Base-by-base conservation (phyloP, 2,113 vertebrate species). In the Lagenorhynchus albirostris region DNA sequence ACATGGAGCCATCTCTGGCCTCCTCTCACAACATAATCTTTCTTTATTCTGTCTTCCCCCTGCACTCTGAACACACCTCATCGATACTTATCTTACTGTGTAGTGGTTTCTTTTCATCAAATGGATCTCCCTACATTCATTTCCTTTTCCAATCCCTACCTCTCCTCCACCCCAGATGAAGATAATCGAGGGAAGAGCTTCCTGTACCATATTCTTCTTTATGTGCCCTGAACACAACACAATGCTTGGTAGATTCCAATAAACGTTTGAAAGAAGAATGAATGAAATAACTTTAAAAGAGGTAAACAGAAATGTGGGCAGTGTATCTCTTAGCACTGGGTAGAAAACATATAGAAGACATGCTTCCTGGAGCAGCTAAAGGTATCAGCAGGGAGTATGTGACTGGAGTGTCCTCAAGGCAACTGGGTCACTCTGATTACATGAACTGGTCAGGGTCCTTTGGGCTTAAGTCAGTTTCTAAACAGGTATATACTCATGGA, bases 1-100 rank as follows among this genome's bases (percentile, higher is more conserved):
- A 38, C 15, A 53, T 0, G 5, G 12, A 10, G 33, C 7, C 23
- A n/a, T 15, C 8, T 4, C 38, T 14, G 58, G 36, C 38, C 17
- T 60, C 55, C 2, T 38, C 38, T 67, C 73, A 92, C 20, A 68
- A 33, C 1, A 18, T 4, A 10, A 1, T 21, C 26, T 58, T 44
- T 50, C 87, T 87, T 92, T 76, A 44, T 20, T 71, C 31, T 65
- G 36, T 53, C 13, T 65, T 23, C 67, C 73, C 10, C 33, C 26
- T 68, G 15, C 26, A 31, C 11, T 31, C 38, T 55, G 38, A 21
- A 41, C 23, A 21, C 18, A 13, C 5, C 6, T 85, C 36, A 36
- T 0, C 23, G 47, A 70, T 23, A 50, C 2, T 70, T 38, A 50
- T 53, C 50, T 88, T 65, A 36, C 18, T 4, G 2, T 23, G 21